Conservation (phyloP, 2,113 vertebrate species). For the Nibea albiflora region DNA sequence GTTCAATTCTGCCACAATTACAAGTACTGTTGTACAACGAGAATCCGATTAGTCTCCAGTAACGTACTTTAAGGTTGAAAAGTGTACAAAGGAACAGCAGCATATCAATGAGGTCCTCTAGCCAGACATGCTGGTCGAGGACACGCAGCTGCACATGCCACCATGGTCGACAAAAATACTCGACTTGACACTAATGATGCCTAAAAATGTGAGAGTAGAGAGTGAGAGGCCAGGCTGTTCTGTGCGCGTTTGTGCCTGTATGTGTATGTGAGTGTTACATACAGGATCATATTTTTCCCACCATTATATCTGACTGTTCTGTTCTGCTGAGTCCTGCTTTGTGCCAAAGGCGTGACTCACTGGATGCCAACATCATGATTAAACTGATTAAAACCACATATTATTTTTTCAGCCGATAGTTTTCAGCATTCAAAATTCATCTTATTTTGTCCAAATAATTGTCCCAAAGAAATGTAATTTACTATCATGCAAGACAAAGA, state of each 20-base stretch:
- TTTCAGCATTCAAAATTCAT: background rate
- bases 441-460: background rate
- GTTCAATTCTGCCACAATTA: background rate
- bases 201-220: slow-evolving; percentile 1
- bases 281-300: background rate
- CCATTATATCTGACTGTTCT: background rate
- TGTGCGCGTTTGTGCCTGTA: background rate
- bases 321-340: background rate
- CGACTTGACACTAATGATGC: slow-evolving; percentile 17
- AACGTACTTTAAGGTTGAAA: background rate
- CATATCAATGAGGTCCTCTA: background rate
- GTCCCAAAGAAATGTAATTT: background rate
- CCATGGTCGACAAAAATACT: background rate
- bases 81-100: background rate
- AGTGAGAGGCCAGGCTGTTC: background rate
- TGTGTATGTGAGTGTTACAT: background rate
- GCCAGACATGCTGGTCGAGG: background rate
- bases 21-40: background rate
- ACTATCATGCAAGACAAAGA: background rate
- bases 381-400: background rate
- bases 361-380: background rate
- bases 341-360: background rate
- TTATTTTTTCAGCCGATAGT: background rate
- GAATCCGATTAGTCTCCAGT: background rate
- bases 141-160: slow-evolving; percentile 29